phyloP scores from a whole-genome alignment of 1,140 invertebrate genomes.

The Drosophila setifemur region DNA sequence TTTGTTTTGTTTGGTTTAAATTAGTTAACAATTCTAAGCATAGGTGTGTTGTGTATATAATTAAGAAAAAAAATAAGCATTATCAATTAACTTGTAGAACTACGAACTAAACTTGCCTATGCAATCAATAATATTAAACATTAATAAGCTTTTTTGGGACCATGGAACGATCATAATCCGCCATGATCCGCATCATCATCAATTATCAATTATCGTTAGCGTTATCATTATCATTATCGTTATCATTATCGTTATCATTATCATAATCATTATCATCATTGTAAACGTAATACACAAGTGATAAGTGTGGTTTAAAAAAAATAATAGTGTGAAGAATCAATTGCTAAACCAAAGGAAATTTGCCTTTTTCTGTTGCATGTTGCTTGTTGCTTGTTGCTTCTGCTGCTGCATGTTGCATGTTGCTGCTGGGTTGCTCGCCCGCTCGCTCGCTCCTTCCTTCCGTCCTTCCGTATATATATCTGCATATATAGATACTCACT shows the following conservation, averaged over 20 bases:
- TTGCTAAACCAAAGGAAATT: slow-evolving; percentile 50
- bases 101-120: slow-evolving; percentile 37
- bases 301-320: slow-evolving; percentile 8
- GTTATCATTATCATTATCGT: neutral
- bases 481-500: slow-evolving; percentile 40
- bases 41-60: slow-evolving; percentile 33
- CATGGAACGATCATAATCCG: neutral
- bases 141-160: slow-evolving; percentile 27
- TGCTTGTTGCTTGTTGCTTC: neutral
- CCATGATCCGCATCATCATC: neutral
- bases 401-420: neutral
- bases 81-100: slow-evolving; percentile 20
- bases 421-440: neutral
- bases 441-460: neutral
- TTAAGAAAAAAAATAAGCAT: slow-evolving; percentile 31
- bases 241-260: neutral
- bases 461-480: slow-evolving; percentile 27
- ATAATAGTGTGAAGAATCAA: slow-evolving; percentile 4
- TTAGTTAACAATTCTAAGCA: slow-evolving; percentile 70
- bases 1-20: slow-evolving; percentile 39
- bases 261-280: slow-evolving; percentile 10
- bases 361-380: slow-evolving; percentile 34
- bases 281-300: slow-evolving; percentile 19
- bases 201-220: neutral
- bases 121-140: slow-evolving; percentile 44